Conservation (phyloP, 2,797 vertebrate species). For the Mus spretus region DNA sequence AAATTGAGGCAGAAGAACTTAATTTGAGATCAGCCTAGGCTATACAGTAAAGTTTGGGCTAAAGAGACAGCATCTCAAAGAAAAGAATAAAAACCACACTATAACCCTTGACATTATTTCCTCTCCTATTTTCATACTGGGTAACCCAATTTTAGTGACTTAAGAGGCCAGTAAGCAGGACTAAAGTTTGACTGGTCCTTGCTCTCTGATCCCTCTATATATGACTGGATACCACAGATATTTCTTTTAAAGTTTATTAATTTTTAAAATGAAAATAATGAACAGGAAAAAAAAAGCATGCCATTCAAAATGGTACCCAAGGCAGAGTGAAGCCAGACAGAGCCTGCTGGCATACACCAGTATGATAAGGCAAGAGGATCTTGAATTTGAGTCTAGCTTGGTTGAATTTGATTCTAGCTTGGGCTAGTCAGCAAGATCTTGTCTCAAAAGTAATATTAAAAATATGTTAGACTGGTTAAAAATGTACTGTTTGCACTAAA, state of each 20-base stretch:
- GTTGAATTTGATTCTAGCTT: background rate
- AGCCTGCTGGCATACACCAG: background rate
- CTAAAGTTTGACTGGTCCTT: background rate
- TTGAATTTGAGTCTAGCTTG: background rate
- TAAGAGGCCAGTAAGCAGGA: background rate
- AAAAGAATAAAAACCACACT: background rate
- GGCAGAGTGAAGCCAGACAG: background rate
- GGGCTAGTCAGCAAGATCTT: background rate
- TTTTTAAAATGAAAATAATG: constrained; percentile 55
- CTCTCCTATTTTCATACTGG: background rate
- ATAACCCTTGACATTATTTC: background rate
- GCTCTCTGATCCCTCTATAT: background rate
- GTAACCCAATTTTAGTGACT: background rate
- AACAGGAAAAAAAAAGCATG: background rate
- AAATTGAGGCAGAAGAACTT: background rate
- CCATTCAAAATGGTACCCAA: constrained; percentile 16
- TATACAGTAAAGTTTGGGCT: background rate
- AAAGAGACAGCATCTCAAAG: background rate
- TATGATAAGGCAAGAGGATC: background rate
- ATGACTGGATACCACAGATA: background rate
- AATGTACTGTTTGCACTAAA: background rate
- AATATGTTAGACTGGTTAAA: background rate
- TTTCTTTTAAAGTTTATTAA: background rate
- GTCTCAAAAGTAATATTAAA: background rate
- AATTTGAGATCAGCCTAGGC: background rate